Conservation (phyloP, 2,797 vertebrate genomes). For the Brachyrhaphis roseni region DNA sequence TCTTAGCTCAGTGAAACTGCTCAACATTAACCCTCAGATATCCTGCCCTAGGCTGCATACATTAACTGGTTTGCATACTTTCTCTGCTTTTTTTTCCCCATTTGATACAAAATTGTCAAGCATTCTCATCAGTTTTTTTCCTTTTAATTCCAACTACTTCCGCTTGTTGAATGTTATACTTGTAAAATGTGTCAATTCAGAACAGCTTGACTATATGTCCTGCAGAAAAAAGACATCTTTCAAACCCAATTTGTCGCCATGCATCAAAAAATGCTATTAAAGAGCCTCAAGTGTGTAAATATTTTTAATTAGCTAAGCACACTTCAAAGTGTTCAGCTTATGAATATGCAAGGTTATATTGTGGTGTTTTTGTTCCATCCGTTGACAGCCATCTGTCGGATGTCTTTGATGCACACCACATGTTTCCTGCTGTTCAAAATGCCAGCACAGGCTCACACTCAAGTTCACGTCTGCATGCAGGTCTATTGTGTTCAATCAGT, state of each 20-base stretch:
- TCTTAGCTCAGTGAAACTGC: conserved; percentile 52
- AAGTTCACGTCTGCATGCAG: conserved; percentile 11
- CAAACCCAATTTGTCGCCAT: conserved; percentile 45
- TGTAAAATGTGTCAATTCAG: conserved; percentile 45
- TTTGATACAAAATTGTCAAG: conserved; percentile 10
- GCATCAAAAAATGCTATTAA: conserved; percentile 62
- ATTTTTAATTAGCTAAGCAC: conserved; percentile 73
- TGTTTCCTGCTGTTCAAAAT: conserved; percentile 72
- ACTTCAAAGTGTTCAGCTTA: conserved; percentile 78
- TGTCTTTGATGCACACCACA: conserved; percentile 76
- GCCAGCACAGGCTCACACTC: conserved; percentile 37
- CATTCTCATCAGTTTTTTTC: conserved; percentile 12
- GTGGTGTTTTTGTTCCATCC: conserved; percentile 43
- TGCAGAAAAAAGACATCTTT: conserved; percentile 28
- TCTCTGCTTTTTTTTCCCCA: conserved; percentile 21
- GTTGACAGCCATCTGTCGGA: conserved; percentile 73
- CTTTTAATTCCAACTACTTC: conserved; percentile 25
- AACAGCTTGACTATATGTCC: conserved; percentile 31
- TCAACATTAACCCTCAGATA: conserved; percentile 47
- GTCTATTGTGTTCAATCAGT: conserved; percentile 49
- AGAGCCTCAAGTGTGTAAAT: conserved; percentile 71
- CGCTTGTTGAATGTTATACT: conserved; percentile 39
- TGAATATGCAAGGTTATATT: conserved; percentile 77
- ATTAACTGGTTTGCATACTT: conserved; percentile 14
- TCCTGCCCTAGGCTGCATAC: conserved; percentile 15